Base-by-base conservation (phyloP, 2,888 invertebrate genomes). In the Athalia rosae region DNA sequence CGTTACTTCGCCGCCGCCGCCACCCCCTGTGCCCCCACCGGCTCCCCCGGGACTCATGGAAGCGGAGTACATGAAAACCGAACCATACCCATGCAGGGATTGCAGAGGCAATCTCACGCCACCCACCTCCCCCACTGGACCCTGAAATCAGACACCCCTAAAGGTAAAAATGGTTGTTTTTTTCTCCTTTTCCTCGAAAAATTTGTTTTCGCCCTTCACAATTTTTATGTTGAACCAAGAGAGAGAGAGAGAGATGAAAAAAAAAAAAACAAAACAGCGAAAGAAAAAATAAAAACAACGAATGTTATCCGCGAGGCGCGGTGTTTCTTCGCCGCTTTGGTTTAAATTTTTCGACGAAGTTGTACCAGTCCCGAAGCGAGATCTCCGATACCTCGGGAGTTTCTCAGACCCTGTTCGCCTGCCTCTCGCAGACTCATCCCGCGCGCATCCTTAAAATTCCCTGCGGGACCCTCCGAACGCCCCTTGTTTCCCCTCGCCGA, bases 1-100 rank as follows among this genome's bases (percentile, higher is more conserved):
- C 80, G 89, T 89, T 63, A 89, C 89, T 83, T 89, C 89, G 76
- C 87, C 87, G 77, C 86, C 87, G 84, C 88, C 88, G 82, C 87
- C 88, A 83, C 86, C 83, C 67, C 85, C 84, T 78, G 85, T 84
- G 79, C 85, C 84, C 76, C 86, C 84, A 79, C 85, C 80, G 50
- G 87, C 88, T 83, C 88, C 86, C 73, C 89, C 89, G 67, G 89
- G 89, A 82, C 89, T 89, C 84, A 89, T 89, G 82, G 89, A 88
- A 79, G 89, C 89, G 83, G 89, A 89, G 85, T 89, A 89, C 89
- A 89, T 89, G 87, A 89, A 89, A 84, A 89, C 89, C 79, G 89
- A 89, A 82, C 89, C 89, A 86, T 89, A 89, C 83, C 89, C 89
- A 87, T 89, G 89, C 84, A 89, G 84, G 81, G 89, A 89, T 83